These are phyloP conservation scores for Ivindomyrus marchei DNA, from an alignment of 2,113 vertebrate genomes.

Conservation along the genomic window DNA sequence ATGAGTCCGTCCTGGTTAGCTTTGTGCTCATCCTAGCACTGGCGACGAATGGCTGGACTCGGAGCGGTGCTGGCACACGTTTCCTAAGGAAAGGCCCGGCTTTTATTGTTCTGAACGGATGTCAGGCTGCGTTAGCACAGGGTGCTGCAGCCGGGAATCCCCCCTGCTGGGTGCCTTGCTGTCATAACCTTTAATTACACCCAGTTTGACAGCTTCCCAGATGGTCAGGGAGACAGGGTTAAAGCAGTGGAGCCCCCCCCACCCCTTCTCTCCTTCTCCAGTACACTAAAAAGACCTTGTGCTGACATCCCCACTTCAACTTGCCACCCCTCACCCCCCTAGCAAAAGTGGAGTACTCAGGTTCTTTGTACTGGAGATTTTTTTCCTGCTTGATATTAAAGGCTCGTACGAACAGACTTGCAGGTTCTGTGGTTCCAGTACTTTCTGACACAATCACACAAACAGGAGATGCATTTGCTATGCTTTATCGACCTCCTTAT, in stretches of 20 bases:
- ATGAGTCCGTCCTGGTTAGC: slow-evolving; percentile 32
- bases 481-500: not conserved
- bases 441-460: not conserved
- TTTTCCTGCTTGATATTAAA: not conserved
- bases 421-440: not conserved
- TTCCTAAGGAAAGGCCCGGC: slow-evolving; percentile 51
- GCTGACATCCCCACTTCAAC: slow-evolving; percentile 9
- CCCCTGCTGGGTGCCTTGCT: slow-evolving; percentile 51
- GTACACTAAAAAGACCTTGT: slow-evolving; percentile 12
- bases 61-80: slow-evolving; percentile 46
- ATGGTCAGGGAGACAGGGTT: slow-evolving; percentile 41
- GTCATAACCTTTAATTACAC: slow-evolving; percentile 58
- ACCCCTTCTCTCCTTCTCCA: not conserved
- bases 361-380: not conserved
- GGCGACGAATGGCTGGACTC: slow-evolving; percentile 30
- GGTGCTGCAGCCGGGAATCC: slow-evolving; percentile 38
- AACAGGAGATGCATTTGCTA: not conserved
- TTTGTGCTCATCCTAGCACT: slow-evolving; percentile 10
- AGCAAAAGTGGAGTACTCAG: not conserved
- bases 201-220: slow-evolving; percentile 50
- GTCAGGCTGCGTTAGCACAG: slow-evolving; percentile 50
- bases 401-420: not conserved
- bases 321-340: not conserved
- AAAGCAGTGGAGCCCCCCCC: slow-evolving; percentile 18
- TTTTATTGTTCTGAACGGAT: slow-evolving; percentile 45